Base-by-base conservation (phyloP, 1,140 invertebrate genomes). In the Bombus picipes region DNA sequence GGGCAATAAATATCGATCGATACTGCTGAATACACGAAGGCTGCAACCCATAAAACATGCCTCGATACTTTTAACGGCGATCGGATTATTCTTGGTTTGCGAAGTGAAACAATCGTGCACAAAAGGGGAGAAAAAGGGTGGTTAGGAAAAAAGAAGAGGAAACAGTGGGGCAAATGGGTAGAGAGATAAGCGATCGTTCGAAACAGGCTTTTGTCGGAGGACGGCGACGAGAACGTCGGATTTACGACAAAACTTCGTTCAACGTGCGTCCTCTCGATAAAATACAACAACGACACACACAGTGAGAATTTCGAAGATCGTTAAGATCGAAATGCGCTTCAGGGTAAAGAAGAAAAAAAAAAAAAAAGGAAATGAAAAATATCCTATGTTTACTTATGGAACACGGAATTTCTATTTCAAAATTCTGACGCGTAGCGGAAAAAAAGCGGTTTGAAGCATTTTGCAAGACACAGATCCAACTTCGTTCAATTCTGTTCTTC, bases 131-230 rank as follows among this genome's bases (percentile, higher is more conserved):
- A 9, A 9, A 22, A 34, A 28, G 28, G 13, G 13, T 1, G 28
- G 18, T 22, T 53, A 12, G 6, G 6, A 37, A 66, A 34, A 59
- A 66, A 59, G 9, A 77, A 15, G 37, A n/a, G 39, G 71, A 78
- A 73, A 32, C 12, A 13, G 28, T 2, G 13, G 47, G 68, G 72
- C 47, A 81, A 81, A 72, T 25, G 68, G 68, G 1, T 32, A n/a
- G 28, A 47, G 47, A 81, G 70, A 73, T 81, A 81, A 81, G 66
- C 79, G 68, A 12, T 57, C 37, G 79, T 81, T 73, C 32, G 37
- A 57, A 59, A 47, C 28, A 22, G 5, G 68, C n/a, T 65, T 39
- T n/a, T n/a, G 37, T 39, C 28, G 62, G n/a, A 66, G 43, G 41
- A 79, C 34, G 47, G 32, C 66, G 32, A 68, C 37, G 68, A 70